A percentile compares a stretch with the other conserved stretches of the same genome.
phyloP scores from a whole-genome alignment of 1,140 invertebrate genomes.

The Cephus cinctus region DNA sequence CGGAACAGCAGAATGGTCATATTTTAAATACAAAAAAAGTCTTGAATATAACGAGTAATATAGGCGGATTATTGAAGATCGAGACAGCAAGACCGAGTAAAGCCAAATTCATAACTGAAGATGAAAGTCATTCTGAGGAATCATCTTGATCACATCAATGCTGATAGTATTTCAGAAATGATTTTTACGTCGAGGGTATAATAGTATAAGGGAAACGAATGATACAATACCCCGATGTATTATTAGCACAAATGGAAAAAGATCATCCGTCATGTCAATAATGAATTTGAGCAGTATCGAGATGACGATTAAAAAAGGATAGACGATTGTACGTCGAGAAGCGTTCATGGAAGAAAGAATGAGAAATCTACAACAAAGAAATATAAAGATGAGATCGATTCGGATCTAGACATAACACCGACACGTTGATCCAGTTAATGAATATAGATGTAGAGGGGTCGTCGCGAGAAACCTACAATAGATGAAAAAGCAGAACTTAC shows the following conservation, averaged over 20 bases:
- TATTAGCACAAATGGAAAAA: background rate
- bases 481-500: too few relatives aligned
- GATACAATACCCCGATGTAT: slow-evolving; percentile 11
- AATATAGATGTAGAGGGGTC: too few relatives aligned
- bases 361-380: too few relatives aligned
- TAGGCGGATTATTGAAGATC: background rate
- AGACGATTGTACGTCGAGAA: too few relatives aligned
- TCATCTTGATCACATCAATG: slow-evolving; percentile 6
- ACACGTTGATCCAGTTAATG: too few relatives aligned
- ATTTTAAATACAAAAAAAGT: slow-evolving; percentile 6
- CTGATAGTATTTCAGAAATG: background rate
- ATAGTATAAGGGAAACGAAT: background rate
- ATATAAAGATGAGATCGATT: too few relatives aligned
- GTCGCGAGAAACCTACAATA: too few relatives aligned
- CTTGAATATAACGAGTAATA: slow-evolving; percentile 3
- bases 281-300: slow-evolving; percentile 1
- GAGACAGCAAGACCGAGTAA: slow-evolving; percentile 7
- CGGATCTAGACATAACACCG: too few relatives aligned
- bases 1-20: slow-evolving; percentile 19
- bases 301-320: slow-evolving; percentile 2
- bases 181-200: slow-evolving; percentile 6
- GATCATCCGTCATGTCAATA: slow-evolving; percentile 7
- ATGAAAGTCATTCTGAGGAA: slow-evolving; percentile 10
- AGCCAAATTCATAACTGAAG: slow-evolving; percentile 2
- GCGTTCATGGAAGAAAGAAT: too few relatives aligned